phyloP scores from a whole-genome alignment of 2,888 invertebrate genomes.

The Lochmaea crataegi region DNA sequence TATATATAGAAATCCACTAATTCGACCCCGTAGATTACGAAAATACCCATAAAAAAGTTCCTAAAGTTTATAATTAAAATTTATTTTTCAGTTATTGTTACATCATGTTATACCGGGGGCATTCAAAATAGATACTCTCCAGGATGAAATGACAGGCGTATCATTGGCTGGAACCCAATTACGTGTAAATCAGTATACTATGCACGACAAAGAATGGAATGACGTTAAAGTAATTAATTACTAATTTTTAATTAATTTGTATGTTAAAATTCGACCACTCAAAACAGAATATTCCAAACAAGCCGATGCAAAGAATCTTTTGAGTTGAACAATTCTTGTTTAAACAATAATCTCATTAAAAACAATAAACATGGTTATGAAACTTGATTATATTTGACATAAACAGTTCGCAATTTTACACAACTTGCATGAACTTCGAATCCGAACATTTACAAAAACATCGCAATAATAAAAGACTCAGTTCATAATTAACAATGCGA shows the following conservation, averaged over 20 bases:
- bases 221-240: slow-evolving; percentile 75
- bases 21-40: too few species aligned
- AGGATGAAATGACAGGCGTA: slow-evolving; percentile 92
- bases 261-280: too few species aligned
- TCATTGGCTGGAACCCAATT: slow-evolving; percentile 88
- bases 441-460: background rate
- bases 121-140: slow-evolving; percentile 80
- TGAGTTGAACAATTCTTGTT: too few species aligned
- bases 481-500: slow-evolving; percentile 11
- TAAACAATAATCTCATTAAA: too few species aligned
- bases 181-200: slow-evolving; percentile 86
- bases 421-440: background rate
- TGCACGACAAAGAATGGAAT: slow-evolving; percentile 91
- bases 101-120: slow-evolving; percentile 91
- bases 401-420: background rate
- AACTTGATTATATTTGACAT: background rate
- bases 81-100: slow-evolving; percentile 74
- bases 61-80: background rate
- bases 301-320: too few species aligned
- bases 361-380: background rate
- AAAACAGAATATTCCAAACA: too few species aligned
- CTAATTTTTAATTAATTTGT: background rate
- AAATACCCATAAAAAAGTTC: background rate
- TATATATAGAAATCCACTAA: too few species aligned
- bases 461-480: background rate